Base-by-base conservation (phyloP, 1,140 invertebrate species). In the Stratiolaelaps scimitus region DNA sequence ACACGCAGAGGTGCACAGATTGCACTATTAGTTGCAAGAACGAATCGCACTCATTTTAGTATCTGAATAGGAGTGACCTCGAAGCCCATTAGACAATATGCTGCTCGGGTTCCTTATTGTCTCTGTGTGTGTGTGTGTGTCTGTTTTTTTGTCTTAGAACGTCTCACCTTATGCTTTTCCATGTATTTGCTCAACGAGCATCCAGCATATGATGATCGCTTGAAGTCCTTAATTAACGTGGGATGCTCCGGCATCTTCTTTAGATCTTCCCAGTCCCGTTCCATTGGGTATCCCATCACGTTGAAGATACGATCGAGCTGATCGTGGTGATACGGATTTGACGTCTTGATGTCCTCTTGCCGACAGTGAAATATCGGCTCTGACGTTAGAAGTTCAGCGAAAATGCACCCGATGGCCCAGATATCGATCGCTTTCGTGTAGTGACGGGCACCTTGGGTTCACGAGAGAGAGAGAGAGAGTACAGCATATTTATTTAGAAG, bases 341-440 rank as follows among this genome's bases (percentile, higher is more conserved):
- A 95, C 7, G 95, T 98, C 79, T 99, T 98, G 67, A 98, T 98
- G 75, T 99, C 95, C 79, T 99, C 96, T 80, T 99, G 95, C 47
- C 93, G 83, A 80, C 96, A 99, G 75, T 98, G 94, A 76, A 99
- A 99, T 75, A 99, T 98, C 23, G 96, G 96, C 78, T 99, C 96
- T 1, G 92, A 96, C 7, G 92, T 95, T 66, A 96, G 77, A 13
- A 97, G 76, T 75, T 97, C 92, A 15, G 92, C 92, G 82, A 99
- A 99, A 76, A 99, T 99, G 78, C 96, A 99, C 13, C 96, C 96
- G 76, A 99, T 99, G 1, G 96, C 96, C 96, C 96, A 99, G 70
- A 99, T 98, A 81, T 99, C 95, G 73, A 98, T 98, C 69, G 93
- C 93, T 81, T 97, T 97, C 13, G 93, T 97, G 72, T 98, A 98